Evolutionary conservation across 2,797 vertebrate species (phyloP).

Genomic region (Notolepis coatsorum): DNA sequence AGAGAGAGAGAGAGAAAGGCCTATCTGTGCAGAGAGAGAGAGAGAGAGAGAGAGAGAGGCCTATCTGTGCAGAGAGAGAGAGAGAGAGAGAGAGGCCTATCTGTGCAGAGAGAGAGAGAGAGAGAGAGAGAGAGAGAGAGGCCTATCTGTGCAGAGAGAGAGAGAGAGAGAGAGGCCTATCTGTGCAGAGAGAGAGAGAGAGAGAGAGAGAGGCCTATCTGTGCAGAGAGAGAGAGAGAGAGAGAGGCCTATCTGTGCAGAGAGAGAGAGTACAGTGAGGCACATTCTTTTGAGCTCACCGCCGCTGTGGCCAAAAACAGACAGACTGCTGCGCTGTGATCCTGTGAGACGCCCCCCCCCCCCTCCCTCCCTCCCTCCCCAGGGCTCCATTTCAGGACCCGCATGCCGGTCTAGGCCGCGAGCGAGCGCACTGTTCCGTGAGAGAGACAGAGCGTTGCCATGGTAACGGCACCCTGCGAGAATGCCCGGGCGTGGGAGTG

Average conservation of each 20-base stretch:
- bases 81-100: too few relatives aligned
- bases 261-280: slow-evolving; percentile 38
- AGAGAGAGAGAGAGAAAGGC: too few relatives aligned
- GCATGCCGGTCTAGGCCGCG: slow-evolving; percentile 60
- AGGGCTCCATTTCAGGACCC: slow-evolving; percentile 73
- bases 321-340: slow-evolving; percentile 48
- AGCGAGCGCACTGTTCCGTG: slow-evolving; percentile 66
- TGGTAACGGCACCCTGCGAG: slow-evolving; percentile 78
- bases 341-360: slow-evolving; percentile 56
- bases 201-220: too few relatives aligned
- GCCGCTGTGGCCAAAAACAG: slow-evolving; percentile 62
- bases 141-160: too few relatives aligned
- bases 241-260: slow-evolving; percentile 51
- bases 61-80: too few relatives aligned
- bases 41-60: too few relatives aligned
- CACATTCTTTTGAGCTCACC: slow-evolving; percentile 53
- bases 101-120: too few relatives aligned
- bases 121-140: too few relatives aligned
- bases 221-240: too few relatives aligned
- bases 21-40: too few relatives aligned
- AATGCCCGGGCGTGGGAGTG: slow-evolving; percentile 77
- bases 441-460: slow-evolving; percentile 70
- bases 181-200: too few relatives aligned
- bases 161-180: too few relatives aligned
- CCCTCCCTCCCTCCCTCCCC: neutral